A percentile compares a stretch with the other conserved stretches of the same genome.
Conservation (phyloP, 2,113 vertebrate species). For the Piaya cayana region DNA sequence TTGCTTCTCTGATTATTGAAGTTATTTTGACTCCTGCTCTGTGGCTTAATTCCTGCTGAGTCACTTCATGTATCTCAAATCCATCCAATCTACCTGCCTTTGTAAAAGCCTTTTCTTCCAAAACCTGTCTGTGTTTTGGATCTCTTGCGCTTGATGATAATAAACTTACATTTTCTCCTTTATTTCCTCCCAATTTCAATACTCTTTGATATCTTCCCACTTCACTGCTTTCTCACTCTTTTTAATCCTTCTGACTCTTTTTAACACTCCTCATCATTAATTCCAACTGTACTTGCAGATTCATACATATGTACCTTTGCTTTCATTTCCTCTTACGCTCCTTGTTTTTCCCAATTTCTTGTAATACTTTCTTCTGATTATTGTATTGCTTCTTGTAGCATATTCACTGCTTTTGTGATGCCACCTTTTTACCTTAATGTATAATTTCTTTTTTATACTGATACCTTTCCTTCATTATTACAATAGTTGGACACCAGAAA, state of each 20-base stretch:
- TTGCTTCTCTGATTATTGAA: not conserved
- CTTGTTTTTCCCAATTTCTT: not conserved
- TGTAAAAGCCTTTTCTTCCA: not conserved
- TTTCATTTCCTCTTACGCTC: not conserved
- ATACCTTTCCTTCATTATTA: not conserved
- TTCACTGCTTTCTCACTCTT: not conserved
- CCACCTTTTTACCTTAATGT: not conserved
- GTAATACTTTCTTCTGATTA: not conserved
- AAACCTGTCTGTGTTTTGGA: not conserved
- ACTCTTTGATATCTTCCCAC: not conserved
- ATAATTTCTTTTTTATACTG: not conserved
- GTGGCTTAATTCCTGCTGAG: not conserved
- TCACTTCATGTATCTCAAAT: not conserved
- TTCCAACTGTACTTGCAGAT: not conserved
- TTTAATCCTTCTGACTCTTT: not conserved
- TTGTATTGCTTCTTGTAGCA: not conserved
- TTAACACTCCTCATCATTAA: not conserved
- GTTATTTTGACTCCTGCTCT: not conserved
- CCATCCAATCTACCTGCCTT: not conserved
- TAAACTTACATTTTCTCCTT: not conserved
- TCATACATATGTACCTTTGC: not conserved
- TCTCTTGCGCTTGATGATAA: not conserved
- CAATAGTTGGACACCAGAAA: not conserved
- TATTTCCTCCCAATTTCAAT: not conserved
- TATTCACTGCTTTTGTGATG: not conserved